phyloP scores from a whole-genome alignment of 2,888 invertebrate species.

The Spisula subtruncata region DNA sequence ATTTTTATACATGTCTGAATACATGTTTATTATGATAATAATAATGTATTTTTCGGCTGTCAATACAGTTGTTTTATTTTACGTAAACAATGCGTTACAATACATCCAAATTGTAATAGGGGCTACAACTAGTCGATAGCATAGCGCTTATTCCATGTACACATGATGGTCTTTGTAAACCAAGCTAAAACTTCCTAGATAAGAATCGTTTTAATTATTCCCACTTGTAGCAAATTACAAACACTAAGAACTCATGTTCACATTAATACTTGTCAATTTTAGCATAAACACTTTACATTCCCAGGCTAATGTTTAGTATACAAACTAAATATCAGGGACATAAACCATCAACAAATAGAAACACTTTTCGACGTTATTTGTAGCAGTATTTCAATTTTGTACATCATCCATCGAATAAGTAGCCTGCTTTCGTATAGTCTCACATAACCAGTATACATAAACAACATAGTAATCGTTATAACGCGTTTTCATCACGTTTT shows the following conservation, averaged over 20 bases:
- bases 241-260: background rate
- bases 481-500: conserved; percentile 40
- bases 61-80: background rate
- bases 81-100: background rate
- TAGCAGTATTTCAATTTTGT: background rate
- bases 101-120: background rate
- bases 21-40: background rate
- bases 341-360: background rate
- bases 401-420: background rate
- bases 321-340: background rate
- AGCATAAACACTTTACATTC: background rate
- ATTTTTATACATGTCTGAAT: background rate
- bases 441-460: conserved; percentile 20
- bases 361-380: background rate
- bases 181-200: background rate
- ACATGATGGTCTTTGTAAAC: background rate
- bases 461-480: conserved; percentile 37
- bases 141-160: background rate
- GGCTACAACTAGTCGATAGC: background rate
- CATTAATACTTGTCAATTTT: conserved; percentile 5
- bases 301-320: background rate
- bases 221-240: conserved; percentile 1
- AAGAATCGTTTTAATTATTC: background rate
- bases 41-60: background rate
- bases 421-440: background rate